A percentile compares a stretch with the other conserved stretches of the same genome.
Evolutionary conservation across 2,888 invertebrate genomes (phyloP).

Genomic region (Oxycera nigricornis): DNA sequence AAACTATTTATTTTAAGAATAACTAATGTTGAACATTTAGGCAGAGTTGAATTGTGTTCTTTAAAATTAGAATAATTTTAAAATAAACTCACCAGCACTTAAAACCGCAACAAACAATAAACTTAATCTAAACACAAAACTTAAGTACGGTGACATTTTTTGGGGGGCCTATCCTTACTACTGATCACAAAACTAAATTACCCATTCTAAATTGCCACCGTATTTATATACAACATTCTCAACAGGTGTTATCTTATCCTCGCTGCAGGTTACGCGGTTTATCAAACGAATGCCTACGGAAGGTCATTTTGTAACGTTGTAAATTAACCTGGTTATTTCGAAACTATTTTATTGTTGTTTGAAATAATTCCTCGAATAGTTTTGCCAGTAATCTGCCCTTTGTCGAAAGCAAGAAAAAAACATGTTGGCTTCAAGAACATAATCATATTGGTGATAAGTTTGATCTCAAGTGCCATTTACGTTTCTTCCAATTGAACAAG

Average conservation of each 20-base stretch:
- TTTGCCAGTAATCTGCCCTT: constrained; percentile 12
- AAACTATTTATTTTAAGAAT: too few species aligned
- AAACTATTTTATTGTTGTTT: constrained; percentile 3
- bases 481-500: neutral
- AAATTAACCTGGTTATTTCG: constrained; percentile 26
- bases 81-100: constrained; percentile 22
- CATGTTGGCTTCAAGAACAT: constrained; percentile 9
- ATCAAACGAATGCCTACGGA: neutral
- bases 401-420: neutral
- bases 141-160: neutral
- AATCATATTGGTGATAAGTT: constrained; percentile 11
- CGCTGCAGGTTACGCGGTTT: constrained; percentile 24
- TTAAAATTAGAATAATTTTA: too few species aligned
- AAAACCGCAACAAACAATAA: neutral
- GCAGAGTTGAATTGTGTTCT: too few species aligned
- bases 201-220: neutral
- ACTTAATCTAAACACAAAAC: neutral
- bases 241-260: constrained; percentile 33
- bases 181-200: neutral
- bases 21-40: too few species aligned
- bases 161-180: constrained; percentile 4
- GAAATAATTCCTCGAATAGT: constrained; percentile 5
- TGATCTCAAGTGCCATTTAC: constrained; percentile 5
- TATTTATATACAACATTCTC: constrained; percentile 13
- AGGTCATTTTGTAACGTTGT: constrained; percentile 28